Evolutionary conservation across 2,797 vertebrate genomes (phyloP).

Genomic region (Catamblyrhynchus diadema): DNA sequence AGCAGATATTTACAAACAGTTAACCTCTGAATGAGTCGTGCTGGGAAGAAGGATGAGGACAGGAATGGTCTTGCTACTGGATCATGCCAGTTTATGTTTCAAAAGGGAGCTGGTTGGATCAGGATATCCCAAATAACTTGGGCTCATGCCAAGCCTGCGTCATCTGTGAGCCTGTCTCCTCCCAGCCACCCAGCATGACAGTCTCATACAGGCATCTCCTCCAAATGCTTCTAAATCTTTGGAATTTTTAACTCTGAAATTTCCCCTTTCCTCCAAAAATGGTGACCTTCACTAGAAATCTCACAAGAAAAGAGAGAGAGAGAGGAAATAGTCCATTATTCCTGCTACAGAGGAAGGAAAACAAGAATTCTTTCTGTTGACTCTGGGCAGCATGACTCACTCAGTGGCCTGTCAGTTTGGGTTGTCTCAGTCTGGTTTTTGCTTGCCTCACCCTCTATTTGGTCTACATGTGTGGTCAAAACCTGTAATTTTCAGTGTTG

Average conservation of each 20-base stretch:
- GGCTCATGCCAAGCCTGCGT: neutral
- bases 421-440: neutral
- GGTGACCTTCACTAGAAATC: neutral
- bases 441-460: neutral
- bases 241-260: neutral
- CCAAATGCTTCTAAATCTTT: neutral
- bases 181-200: neutral
- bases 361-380: neutral
- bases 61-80: neutral
- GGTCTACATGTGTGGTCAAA: neutral
- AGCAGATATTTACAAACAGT: neutral
- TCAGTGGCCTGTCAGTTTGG: neutral
- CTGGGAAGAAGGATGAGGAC: neutral
- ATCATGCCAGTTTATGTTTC: neutral
- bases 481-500: constrained; percentile 7
- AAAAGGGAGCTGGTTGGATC: neutral
- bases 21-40: neutral
- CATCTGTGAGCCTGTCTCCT: neutral
- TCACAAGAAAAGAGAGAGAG: neutral
- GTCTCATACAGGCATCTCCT: neutral
- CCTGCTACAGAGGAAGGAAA: neutral
- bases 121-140: neutral
- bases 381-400: neutral
- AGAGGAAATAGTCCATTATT: neutral
- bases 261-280: neutral